A percentile compares a stretch with the other conserved stretches of the same genome.
Evolutionary conservation across 1,140 invertebrate genomes (phyloP).

Genomic region (Calliphora vicina): DNA sequence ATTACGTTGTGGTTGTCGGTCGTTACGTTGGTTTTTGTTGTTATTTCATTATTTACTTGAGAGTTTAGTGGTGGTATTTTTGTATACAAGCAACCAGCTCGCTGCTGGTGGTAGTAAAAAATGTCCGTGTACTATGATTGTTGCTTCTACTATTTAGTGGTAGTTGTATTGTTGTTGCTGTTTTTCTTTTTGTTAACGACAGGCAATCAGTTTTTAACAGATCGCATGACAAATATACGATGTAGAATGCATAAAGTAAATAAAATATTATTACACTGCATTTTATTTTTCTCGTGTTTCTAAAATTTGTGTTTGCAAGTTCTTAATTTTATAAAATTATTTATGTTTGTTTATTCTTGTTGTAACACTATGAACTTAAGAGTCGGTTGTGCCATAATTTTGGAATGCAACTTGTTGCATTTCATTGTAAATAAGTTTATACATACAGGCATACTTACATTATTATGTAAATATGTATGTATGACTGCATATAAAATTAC

Average conservation of each 20-base stretch:
- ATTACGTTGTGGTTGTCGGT: background rate
- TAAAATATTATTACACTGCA: no score
- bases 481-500: no score
- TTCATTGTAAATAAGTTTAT: no score
- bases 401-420: no score
- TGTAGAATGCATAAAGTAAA: background rate
- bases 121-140: background rate
- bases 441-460: no score
- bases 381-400: no score
- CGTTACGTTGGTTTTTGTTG: conserved; percentile 7
- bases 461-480: no score
- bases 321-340: no score
- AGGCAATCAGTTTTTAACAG: background rate
- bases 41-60: background rate
- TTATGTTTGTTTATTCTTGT: no score
- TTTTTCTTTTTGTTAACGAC: background rate
- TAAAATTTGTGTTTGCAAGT: no score
- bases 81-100: background rate
- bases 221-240: background rate
- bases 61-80: conserved; percentile 12
- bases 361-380: no score
- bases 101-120: background rate
- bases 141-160: background rate
- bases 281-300: no score
- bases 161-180: background rate